Evolutionary conservation across 1,140 invertebrate genomes (phyloP).

Genomic region (Glossosoma conforme): DNA sequence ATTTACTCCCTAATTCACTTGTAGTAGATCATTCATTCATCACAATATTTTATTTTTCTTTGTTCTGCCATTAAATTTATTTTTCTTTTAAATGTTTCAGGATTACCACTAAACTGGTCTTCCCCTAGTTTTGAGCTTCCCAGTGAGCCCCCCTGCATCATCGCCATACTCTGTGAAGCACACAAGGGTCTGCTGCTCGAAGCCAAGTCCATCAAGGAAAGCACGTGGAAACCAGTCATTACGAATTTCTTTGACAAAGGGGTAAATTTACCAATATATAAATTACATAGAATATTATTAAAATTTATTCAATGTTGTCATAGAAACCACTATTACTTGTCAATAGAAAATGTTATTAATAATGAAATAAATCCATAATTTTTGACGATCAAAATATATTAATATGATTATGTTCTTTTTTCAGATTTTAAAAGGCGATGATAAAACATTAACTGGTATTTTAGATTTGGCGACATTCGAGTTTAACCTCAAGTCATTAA

Average conservation of each 20-base stretch:
- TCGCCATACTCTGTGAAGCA: conserved; percentile 76
- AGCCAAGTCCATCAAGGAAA: conserved; percentile 86
- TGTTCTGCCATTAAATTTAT: background rate
- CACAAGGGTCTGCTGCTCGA: conserved; percentile 78
- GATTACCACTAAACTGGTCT: conserved; percentile 67
- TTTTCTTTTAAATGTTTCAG: conserved; percentile 42
- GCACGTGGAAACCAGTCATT: conserved; percentile 78
- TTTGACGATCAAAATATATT: background rate
- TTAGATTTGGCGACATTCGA: conserved; percentile 72
- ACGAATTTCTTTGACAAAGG: conserved; percentile 74
- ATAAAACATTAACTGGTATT: conserved; percentile 60
- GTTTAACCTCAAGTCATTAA: conserved; percentile 76
- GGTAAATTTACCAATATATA: too few relatives aligned
- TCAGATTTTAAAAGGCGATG: conserved; percentile 58
- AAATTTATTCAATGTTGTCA: too few relatives aligned
- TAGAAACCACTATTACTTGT: too few relatives aligned
- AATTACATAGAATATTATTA: too few relatives aligned
- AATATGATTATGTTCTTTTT: conserved; percentile 28
- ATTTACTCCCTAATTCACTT: too few relatives aligned
- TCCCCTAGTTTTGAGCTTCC: conserved; percentile 61
- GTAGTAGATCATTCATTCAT: background rate
- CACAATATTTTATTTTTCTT: background rate
- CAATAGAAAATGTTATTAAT: too few relatives aligned
- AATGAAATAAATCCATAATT: too few relatives aligned
- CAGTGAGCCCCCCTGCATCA: conserved; percentile 72